Evolutionary conservation across 64 coral and sea anemone species (phyloP), one percentile per base, ranked within the genome.

Genomic region (Catalaphyllia jardinei): DNA sequence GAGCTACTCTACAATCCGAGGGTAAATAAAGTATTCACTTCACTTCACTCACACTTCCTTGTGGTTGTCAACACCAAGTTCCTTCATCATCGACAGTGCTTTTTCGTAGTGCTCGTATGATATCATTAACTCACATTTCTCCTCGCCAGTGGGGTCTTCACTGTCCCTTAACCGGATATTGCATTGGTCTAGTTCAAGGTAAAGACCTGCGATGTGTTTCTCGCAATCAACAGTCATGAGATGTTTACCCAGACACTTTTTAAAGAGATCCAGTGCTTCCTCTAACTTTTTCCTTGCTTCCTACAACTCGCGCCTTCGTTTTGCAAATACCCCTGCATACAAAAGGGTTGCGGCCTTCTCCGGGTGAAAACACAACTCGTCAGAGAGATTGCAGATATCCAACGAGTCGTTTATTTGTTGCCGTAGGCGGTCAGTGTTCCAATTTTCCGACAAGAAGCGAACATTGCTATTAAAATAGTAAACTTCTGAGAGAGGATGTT

Each of bases 381-480:
- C 54, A 8, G 54, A 57, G 15, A 24, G 5, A 16, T 15, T 69
- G 20, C 11, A 84, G 18, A 13, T 12, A 28, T 50, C 49, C 33
- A 39, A 1, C 0, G 81, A 62, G 11, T 16, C 0, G 2, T 29
- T 3, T n/a, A 17, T 4, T 2, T 49, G 54, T 4, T 31, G 25
- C 25, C 73, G 2, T 0, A 3, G 38, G 25, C 62, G 50, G 2
- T 11, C 25, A 52, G 9, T n/a, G 2, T 24, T 29, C 22, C 76
- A 42, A 30, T 20, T 69, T 12, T 84, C 65, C 19, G 81, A 74
- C 24, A 77, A 38, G 49, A 67, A 71, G 33, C 79, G 79, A 39
- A 67, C 64, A 30, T 91, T 18, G 73, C 69, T 91, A 4, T 91
- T 85, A 2, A 81, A 19, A 67, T 52, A 90, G 31, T 73, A 52